A percentile compares a stretch with the other conserved stretches of the same genome.
Evolutionary conservation across 2,113 vertebrate species (phyloP).

Genomic region (Forbesichthys agassizii): DNA sequence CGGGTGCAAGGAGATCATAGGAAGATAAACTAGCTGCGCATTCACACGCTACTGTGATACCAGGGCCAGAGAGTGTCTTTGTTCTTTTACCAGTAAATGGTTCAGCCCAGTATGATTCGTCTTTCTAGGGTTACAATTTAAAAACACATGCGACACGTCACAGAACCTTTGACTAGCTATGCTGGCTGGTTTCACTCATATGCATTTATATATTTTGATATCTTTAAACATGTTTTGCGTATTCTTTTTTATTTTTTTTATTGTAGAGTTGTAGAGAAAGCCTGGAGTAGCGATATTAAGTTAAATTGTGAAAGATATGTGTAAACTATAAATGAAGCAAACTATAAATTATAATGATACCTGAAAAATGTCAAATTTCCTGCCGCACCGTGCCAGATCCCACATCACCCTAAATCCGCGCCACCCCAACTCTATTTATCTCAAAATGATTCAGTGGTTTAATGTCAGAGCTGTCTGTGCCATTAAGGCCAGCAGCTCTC

Average conservation of each 20-base stretch:
- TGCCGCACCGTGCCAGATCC: constrained; percentile 24
- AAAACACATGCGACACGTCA: constrained; percentile 15
- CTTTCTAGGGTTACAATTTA: constrained; percentile 36
- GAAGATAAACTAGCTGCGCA: constrained; percentile 1
- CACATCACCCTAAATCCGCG: constrained; percentile 26
- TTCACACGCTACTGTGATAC: constrained; percentile 37
- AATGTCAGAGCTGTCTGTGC: constrained; percentile 75
- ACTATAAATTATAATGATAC: constrained; percentile 4
- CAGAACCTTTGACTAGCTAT: constrained; percentile 36
- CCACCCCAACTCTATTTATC: constrained; percentile 55
- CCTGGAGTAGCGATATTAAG: too few species aligned
- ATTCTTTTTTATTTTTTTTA: not conserved
- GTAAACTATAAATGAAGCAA: too few species aligned
- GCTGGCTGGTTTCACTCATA: constrained; percentile 40
- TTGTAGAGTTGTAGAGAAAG: too few species aligned
- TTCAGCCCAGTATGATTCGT: constrained; percentile 32
- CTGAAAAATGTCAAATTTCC: constrained; percentile 26
- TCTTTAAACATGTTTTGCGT: not conserved
- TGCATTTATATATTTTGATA: constrained; percentile 6
- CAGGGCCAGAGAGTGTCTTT: constrained; percentile 23
- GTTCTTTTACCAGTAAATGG: constrained; percentile 28
- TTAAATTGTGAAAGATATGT: too few species aligned
- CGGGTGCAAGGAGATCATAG: constrained; percentile 16
- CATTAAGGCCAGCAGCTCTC: constrained; percentile 81
- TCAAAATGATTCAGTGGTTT: constrained; percentile 74